Evolutionary conservation across 2,888 invertebrate genomes (phyloP), one percentile per base, ranked within the genome.

Genomic region (Willowsia nigromaculata): DNA sequence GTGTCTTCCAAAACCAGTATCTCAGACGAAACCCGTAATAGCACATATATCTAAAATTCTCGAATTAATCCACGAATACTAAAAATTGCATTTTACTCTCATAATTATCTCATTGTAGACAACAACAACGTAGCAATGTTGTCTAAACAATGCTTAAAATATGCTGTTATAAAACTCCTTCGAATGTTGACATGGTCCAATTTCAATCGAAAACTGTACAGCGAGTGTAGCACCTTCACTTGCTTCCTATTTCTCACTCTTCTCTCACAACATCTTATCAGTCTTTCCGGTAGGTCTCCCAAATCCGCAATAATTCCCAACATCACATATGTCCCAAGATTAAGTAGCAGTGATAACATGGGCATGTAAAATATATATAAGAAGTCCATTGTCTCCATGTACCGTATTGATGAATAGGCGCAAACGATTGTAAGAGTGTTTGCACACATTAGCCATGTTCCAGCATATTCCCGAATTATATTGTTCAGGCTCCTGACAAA

Each of bases 111-210:
- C n/a, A n/a, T n/a, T 53, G 62, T 62, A 3, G 62, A 62, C n/a
- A 62, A 5, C 5, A 62, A 33, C 3, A 62, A 13, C 15, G 62
- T 30, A 15, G 30, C 15, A 1, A 33, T 3, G 27, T 30, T 62
- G 33, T 62, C 62, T 33, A 62, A 62, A 62, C 30, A 62, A 33
- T 62, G 22, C n/a, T 30, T 30, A 33, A 62, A 62, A 30, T 62
- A 62, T 1, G 62, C 62, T n/a, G 62, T 2, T 25, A 62, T 62
- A n/a, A 62, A 62, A 15, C 62, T 62, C n/a, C 7, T 62, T 33
- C 62, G 62, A 62, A 62, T 62, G n/a, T 62, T 62, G 1, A 62
- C 62, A 6, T 62, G 62, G n/a, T 62, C 62, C 15, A 62, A n/a
- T 33, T 62, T 62, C 0, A 62, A 15, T 5, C 62, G 62, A 62